phyloP scores from a whole-genome alignment of 1,140 invertebrate genomes.

The Oryzaephilus surinamensis region DNA sequence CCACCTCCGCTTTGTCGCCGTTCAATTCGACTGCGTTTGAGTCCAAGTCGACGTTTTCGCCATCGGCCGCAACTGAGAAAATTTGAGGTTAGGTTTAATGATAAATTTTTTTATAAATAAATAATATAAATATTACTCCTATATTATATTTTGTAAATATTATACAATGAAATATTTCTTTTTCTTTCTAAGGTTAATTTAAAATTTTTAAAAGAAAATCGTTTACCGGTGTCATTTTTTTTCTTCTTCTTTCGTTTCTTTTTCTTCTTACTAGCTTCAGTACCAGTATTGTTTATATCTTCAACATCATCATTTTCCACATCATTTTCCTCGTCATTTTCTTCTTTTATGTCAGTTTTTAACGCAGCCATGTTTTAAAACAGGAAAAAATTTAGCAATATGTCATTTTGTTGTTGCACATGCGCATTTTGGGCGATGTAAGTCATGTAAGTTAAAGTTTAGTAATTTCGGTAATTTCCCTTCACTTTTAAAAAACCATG shows the following conservation, averaged over 20 bases:
- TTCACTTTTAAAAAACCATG: no score
- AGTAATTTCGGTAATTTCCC: no score
- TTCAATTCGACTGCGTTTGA: conserved; percentile 14
- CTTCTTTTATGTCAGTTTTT: conserved; percentile 31
- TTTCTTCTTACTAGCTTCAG: conserved; percentile 48
- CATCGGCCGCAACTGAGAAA: conserved; percentile 19
- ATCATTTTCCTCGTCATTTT: conserved; percentile 29
- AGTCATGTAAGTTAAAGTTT: no score
- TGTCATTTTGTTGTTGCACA: no score
- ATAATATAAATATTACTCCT: conserved; percentile 2
- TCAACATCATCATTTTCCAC: conserved; percentile 30
- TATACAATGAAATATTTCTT: no score
- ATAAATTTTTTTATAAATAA: neutral
- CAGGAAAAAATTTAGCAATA: no score
- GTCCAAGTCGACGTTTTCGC: conserved; percentile 9
- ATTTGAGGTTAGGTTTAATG: conserved; percentile 4
- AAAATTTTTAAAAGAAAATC: conserved; percentile 4
- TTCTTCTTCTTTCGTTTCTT: conserved; percentile 50
- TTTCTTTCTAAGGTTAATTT: no score
- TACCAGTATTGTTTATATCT: conserved; percentile 29
- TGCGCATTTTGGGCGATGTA: no score
- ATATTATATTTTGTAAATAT: neutral
- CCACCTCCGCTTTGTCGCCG: conserved; percentile 30
- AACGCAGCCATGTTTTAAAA: conserved; percentile 32
- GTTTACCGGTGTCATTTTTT: conserved; percentile 21